Percentiles rank a stretch among this genome's conserved stretches.
Evolutionary conservation across 2,113 vertebrate species (phyloP).

Genomic region (Pungitius pungitius): DNA sequence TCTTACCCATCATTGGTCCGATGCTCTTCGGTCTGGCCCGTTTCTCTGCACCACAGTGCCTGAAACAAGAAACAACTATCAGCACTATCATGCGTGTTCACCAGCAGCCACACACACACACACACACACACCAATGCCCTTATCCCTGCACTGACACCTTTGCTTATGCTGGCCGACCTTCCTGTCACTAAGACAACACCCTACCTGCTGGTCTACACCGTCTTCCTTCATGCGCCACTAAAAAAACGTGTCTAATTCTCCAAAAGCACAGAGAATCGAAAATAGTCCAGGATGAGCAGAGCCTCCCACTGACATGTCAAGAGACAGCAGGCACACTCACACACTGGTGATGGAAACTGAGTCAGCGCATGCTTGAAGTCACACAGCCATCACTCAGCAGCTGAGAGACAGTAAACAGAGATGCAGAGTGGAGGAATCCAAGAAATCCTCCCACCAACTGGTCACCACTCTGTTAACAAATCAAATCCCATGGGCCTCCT

Average conservation of each 20-base stretch:
- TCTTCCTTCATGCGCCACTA: neutral
- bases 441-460: conserved; percentile 3
- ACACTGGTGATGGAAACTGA: conserved; percentile 58
- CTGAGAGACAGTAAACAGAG: conserved; percentile 48
- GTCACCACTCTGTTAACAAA: neutral
- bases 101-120: neutral
- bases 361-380: conserved; percentile 64
- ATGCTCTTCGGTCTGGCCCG: conserved; percentile 57
- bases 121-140: conserved; percentile 1
- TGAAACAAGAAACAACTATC: conserved; percentile 60
- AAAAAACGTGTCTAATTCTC: neutral
- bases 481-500: neutral
- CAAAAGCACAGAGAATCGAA: conserved; percentile 6
- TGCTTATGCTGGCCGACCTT: neutral
- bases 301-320: conserved; percentile 42
- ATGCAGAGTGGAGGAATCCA: conserved; percentile 20
- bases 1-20: conserved; percentile 69
- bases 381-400: conserved; percentile 56
- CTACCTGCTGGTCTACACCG: neutral
- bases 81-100: neutral
- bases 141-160: neutral
- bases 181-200: neutral
- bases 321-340: conserved; percentile 46
- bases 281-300: conserved; percentile 16
- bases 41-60: conserved; percentile 64